These are phyloP conservation scores for Meriones psammophilus DNA, from an alignment of 2,797 vertebrate species.

Conservation along the genomic window DNA sequence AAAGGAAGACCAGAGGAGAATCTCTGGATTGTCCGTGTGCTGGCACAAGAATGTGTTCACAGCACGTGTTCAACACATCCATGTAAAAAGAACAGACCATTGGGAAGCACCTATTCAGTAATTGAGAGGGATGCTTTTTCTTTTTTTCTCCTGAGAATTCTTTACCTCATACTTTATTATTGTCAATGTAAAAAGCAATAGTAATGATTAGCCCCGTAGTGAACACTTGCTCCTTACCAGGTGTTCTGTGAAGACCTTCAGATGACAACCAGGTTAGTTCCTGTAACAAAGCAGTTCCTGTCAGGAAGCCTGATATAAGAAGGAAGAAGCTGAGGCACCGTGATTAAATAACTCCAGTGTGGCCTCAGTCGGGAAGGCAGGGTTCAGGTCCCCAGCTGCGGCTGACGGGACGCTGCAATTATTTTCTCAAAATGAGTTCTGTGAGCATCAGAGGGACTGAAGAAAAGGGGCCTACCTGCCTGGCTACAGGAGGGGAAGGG, in stretches of 20 bases:
- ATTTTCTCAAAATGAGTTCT: neutral
- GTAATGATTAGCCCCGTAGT: neutral
- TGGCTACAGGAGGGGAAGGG: neutral
- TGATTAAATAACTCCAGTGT: neutral
- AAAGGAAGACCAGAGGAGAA: neutral
- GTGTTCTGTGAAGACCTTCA: neutral
- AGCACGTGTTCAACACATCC: neutral
- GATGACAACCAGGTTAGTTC: neutral
- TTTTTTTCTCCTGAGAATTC: neutral
- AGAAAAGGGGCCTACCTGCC: neutral
- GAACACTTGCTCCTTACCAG: neutral
- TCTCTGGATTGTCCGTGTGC: neutral
- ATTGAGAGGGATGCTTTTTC: neutral
- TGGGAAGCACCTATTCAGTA: neutral
- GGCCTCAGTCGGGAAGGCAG: neutral
- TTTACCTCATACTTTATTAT: constrained; percentile 18
- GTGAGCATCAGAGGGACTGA: neutral
- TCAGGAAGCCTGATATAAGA: neutral
- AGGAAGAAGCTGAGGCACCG: constrained; percentile 22
- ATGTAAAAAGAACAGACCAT: neutral
- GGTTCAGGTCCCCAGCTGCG: neutral
- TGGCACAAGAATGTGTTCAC: neutral
- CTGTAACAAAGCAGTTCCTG: neutral
- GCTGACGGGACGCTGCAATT: neutral
- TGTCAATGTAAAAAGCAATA: constrained; percentile 38